phyloP scores from a whole-genome alignment of 2,113 vertebrate genomes.

The Tachysurus vachellii region DNA sequence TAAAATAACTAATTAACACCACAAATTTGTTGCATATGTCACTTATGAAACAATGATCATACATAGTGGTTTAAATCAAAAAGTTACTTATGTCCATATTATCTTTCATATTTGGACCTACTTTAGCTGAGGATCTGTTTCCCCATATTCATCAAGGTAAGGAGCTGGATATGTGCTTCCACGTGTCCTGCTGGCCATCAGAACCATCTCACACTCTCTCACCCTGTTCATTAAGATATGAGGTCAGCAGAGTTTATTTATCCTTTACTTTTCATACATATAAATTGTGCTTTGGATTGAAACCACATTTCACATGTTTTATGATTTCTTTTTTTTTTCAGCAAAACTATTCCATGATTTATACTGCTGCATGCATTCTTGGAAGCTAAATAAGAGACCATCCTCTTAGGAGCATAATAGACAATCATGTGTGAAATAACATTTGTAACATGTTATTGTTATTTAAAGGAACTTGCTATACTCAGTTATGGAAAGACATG shows the following conservation, averaged over 20 bases:
- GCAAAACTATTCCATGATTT: not conserved
- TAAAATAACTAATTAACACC: not conserved
- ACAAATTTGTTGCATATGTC: not conserved
- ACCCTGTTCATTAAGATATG: slow-evolving; percentile 75
- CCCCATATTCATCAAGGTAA: slow-evolving; percentile 97
- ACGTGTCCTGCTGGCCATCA: slow-evolving; percentile 91
- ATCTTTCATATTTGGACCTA: slow-evolving; percentile 67
- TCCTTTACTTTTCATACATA: not conserved
- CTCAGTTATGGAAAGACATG: not conserved
- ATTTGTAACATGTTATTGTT: not conserved
- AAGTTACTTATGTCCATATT: not conserved
- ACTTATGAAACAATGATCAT: not conserved
- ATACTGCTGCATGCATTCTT: not conserved
- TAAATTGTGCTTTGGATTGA: not conserved
- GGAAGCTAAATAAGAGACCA: not conserved
- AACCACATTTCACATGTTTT: not conserved
- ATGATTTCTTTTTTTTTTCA: not conserved
- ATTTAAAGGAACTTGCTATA: not conserved
- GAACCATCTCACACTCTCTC: slow-evolving; percentile 90
- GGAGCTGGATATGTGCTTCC: slow-evolving; percentile 91
- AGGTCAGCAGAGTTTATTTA: not conserved
- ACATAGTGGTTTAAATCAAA: not conserved
- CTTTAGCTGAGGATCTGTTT: slow-evolving; percentile 92
- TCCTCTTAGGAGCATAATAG: not conserved
- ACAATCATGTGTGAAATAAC: not conserved